Evolutionary conservation across 1,140 invertebrate genomes (phyloP), one percentile per base, ranked within the genome.

Genomic region (Limonius californicus): DNA sequence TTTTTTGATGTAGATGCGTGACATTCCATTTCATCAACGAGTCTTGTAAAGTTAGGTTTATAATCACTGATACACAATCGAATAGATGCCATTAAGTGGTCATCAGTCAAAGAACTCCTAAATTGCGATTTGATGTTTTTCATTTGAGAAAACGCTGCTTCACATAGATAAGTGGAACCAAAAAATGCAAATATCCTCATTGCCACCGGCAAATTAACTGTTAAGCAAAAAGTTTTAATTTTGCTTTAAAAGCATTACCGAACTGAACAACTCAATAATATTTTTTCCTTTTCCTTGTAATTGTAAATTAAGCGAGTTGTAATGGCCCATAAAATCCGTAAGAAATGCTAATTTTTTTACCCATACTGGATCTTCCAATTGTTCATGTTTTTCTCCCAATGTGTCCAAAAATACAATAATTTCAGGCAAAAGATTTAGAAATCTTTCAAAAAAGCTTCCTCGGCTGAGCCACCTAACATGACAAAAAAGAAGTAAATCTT

Each of bases 391-490:
- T n/a, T n/a, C n/a, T n/a, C n/a, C n/a, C n/a, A n/a, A n/a, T n/a
- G n/a, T n/a, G n/a, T n/a, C n/a, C n/a, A n/a, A n/a, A n/a, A n/a
- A n/a, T n/a, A n/a, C n/a, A n/a, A n/a, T n/a, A n/a, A n/a, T n/a
- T n/a, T n/a, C n/a, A n/a, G n/a, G n/a, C n/a, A n/a, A n/a, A n/a
- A n/a, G n/a, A n/a, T n/a, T n/a, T n/a, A n/a, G n/a, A n/a, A n/a
- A n/a, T n/a, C n/a, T n/a, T n/a, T n/a, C n/a, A n/a, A n/a, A n/a
- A n/a, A n/a, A n/a, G n/a, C n/a, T n/a, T n/a, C n/a, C n/a, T n/a
- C n/a, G n/a, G n/a, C n/a, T n/a, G n/a, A n/a, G 63, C 60, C 63
- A 64, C 59, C 63, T 64, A 9, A 62, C 63, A 39, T 63, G 47
- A 23, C 60, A 63, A 39, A 57, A 39, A 14, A 64, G 47, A 59